Base-by-base conservation (phyloP, 1,140 invertebrate species). In the Chlorops oryzae region DNA sequence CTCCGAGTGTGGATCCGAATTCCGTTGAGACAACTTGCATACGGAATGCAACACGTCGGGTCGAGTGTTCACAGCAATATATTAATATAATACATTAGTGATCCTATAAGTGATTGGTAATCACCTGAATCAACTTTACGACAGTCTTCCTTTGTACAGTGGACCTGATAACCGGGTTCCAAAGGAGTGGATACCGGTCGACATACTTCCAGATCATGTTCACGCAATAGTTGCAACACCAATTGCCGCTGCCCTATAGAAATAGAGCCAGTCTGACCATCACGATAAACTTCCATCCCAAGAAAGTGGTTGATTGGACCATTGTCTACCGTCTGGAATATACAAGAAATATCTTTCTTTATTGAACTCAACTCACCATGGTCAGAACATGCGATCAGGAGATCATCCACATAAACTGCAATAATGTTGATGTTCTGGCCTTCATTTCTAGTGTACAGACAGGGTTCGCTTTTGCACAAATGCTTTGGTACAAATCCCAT, bases 181-280 rank as follows among this genome's bases (percentile, higher is more conserved):
- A 72, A 61, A 25, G 72, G 66, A 17, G 64, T 63, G 9, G 34
- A 32, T 21, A 59, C 53, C n/a, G 58, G 38, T 51, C 68, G 72
- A 56, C 62, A 70, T 47, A 65, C 42, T 37, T 58, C 34, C 68
- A 73, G 71, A 45, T 61, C 52, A 55, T 66, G 72, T 53, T 55
- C 61, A 38, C 62, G 51, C 18, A 73, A 45, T 18, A 73, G 28
- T 54, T 62, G 60, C 50, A 61, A 49, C 40, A 75, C 61, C 47
- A 73, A 73, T 22, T 43, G 42, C 54, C 38, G 57, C 22, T 47
- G 35, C 27, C n/a, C 34, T 6, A 47, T 35, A 5, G 18, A 9
- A 32, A 50, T 50, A 20, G 22, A 10, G 32, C 40, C 35, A n/a
- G 34, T 54, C 50, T 43, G n/a, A 22, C 40, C 22, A 22, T 54